phyloP scores from a whole-genome alignment of 2,888 invertebrate species.

The Julus scanicus region DNA sequence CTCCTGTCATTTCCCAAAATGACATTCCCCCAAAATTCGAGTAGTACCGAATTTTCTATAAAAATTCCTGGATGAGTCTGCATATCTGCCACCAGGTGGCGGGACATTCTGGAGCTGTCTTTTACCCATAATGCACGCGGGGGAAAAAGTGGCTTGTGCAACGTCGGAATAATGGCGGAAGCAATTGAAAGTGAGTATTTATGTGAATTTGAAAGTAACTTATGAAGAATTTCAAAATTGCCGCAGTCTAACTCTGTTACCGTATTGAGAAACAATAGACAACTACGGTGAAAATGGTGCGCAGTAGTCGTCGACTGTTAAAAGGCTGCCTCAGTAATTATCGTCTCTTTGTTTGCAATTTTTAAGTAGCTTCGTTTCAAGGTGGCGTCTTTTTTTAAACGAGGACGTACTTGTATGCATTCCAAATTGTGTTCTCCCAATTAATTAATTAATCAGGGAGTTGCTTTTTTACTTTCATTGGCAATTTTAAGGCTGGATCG shows the following conservation, averaged over 20 bases:
- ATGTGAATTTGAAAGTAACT: not conserved
- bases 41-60: too few species aligned
- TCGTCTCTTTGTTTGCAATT: constrained; percentile 12
- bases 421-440: not conserved
- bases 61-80: too few species aligned
- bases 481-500: not conserved
- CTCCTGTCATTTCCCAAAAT: too few species aligned
- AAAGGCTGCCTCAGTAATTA: not conserved
- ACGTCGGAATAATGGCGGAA: constrained; percentile 42
- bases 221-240: not conserved
- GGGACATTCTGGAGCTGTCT: not conserved
- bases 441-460: not conserved
- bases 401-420: not conserved
- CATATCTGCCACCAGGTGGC: not conserved
- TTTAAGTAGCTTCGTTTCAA: constrained; percentile 30
- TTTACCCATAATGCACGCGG: not conserved
- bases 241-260: not conserved
- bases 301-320: not conserved
- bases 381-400: constrained; percentile 20
- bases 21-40: too few species aligned
- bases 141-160: not conserved
- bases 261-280: not conserved
- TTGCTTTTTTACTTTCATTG: not conserved
- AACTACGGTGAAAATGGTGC: not conserved
- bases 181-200: constrained; percentile 42